These are phyloP conservation scores for Leptothorax acervorum DNA, from an alignment of 2,888 invertebrate species.

Conservation along the genomic window DNA sequence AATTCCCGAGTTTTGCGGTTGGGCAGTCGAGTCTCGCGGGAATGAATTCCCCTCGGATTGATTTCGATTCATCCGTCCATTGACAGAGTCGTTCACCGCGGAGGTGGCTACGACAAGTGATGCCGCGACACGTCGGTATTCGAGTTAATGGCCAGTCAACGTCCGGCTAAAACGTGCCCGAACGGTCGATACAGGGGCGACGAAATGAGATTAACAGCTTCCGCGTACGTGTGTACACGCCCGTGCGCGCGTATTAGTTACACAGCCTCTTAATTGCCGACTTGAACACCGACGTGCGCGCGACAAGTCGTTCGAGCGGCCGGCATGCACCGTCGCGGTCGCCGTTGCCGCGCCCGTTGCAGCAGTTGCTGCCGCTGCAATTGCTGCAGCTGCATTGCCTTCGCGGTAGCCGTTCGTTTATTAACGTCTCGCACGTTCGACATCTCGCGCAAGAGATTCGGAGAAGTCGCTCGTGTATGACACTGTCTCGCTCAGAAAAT, in stretches of 20 bases:
- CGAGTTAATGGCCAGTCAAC: constrained; percentile 66
- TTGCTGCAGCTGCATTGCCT: neutral
- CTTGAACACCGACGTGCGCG: constrained; percentile 66
- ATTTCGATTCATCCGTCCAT: constrained; percentile 31
- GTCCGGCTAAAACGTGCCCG: constrained; percentile 60
- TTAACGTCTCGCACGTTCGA: constrained; percentile 18
- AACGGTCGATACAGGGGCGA: constrained; percentile 67
- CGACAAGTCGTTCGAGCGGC: constrained; percentile 35
- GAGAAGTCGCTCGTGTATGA: constrained; percentile 32
- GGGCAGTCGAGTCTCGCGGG: neutral
- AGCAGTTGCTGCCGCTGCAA: constrained; percentile 42
- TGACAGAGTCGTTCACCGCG: neutral
- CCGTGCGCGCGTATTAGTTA: constrained; percentile 64
- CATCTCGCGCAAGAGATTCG: constrained; percentile 10
- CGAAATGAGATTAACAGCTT: constrained; percentile 73
- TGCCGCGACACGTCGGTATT: constrained; percentile 57
- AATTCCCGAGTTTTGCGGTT: neutral
- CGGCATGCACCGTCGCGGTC: constrained; percentile 24
- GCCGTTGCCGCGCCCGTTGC: constrained; percentile 43
- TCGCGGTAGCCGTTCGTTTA: constrained; percentile 5
- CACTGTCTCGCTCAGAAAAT: neutral
- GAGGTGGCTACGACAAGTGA: constrained; percentile 37
- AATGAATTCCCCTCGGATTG: constrained; percentile 12
- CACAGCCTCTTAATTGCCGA: constrained; percentile 69
- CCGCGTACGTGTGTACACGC: constrained; percentile 46